Percentiles rank a stretch among this genome's conserved stretches.
These are phyloP conservation scores for Cancer borealis DNA, from an alignment of 2,888 invertebrate species.

Conservation along the genomic window DNA sequence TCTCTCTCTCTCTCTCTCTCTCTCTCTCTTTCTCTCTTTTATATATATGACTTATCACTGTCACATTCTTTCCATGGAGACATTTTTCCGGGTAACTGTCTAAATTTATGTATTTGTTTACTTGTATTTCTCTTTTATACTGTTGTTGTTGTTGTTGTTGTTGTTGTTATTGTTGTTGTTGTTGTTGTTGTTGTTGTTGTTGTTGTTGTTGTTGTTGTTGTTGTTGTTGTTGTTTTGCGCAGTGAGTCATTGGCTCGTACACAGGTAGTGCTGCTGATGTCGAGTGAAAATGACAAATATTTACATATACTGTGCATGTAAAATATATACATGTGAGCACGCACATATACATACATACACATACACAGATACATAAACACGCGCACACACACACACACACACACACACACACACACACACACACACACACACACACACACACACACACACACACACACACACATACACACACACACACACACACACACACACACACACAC, in stretches of 20 bases:
- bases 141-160: neutral
- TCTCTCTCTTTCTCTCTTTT: neutral
- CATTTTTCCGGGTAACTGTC: neutral
- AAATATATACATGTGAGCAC: neutral
- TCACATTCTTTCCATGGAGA: neutral
- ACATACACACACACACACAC: neutral
- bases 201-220: neutral
- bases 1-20: conserved; percentile 40
- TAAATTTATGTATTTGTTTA: neutral
- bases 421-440: no score
- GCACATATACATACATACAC: neutral
- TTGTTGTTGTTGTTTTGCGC: neutral
- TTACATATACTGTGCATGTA: conserved; percentile 4
- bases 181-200: neutral
- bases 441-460: neutral
- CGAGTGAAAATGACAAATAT: conserved; percentile 21
- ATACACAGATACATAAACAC: conserved; percentile 23
- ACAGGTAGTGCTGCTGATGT: conserved; percentile 10
- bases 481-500: no score
- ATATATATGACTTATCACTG: neutral
- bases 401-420: neutral
- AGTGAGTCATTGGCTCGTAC: neutral
- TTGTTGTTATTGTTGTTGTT: conserved; percentile 1
- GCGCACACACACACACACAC: conserved; percentile 26
- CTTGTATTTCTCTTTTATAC: neutral